Conservation (phyloP, 2,113 vertebrate species). For the Pleuronectes platessa region DNA sequence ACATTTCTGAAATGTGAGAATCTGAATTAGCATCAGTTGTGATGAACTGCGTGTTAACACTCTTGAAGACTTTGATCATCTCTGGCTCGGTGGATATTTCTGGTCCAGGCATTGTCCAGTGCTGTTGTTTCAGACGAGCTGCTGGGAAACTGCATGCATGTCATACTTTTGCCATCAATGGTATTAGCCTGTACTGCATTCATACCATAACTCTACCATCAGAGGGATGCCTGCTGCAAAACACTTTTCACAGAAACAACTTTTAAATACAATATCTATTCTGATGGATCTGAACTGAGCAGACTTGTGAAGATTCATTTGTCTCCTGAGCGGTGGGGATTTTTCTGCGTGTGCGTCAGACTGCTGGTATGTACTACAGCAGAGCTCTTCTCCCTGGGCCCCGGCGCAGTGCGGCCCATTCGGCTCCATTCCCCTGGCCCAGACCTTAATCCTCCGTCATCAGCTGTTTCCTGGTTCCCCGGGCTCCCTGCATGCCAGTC, state of each 20-base stretch:
- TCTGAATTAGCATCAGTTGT: slow-evolving; percentile 17
- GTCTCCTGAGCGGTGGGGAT: slow-evolving; percentile 37
- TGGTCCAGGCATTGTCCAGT: slow-evolving; percentile 17
- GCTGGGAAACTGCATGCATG: slow-evolving; percentile 41
- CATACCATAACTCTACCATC: slow-evolving; percentile 29
- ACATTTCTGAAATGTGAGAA: slow-evolving; percentile 29
- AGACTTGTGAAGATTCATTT: slow-evolving; percentile 42
- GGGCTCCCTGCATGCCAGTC: slow-evolving; percentile 70
- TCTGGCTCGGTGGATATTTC: slow-evolving; percentile 46
- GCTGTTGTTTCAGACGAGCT: slow-evolving; percentile 39
- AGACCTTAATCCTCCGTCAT: slow-evolving; percentile 76
- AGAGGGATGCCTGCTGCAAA: not conserved
- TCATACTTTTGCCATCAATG: slow-evolving; percentile 43
- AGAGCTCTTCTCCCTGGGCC: slow-evolving; percentile 25
- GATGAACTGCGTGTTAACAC: slow-evolving; percentile 31
- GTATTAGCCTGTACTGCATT: slow-evolving; percentile 21
- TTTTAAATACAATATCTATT: not conserved
- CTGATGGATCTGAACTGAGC: slow-evolving; percentile 5
- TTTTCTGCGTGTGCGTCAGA: slow-evolving; percentile 66
- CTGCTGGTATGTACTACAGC: slow-evolving; percentile 66
- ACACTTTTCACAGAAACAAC: not conserved
- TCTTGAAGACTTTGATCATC: slow-evolving; percentile 43
- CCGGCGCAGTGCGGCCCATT: slow-evolving; percentile 41
- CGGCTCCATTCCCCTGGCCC: slow-evolving; percentile 53
- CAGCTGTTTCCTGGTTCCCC: slow-evolving; percentile 80